Evolutionary conservation across 64 coral and sea anemone genomes (phyloP).

Genomic region (Astreopora myriophthalma): DNA sequence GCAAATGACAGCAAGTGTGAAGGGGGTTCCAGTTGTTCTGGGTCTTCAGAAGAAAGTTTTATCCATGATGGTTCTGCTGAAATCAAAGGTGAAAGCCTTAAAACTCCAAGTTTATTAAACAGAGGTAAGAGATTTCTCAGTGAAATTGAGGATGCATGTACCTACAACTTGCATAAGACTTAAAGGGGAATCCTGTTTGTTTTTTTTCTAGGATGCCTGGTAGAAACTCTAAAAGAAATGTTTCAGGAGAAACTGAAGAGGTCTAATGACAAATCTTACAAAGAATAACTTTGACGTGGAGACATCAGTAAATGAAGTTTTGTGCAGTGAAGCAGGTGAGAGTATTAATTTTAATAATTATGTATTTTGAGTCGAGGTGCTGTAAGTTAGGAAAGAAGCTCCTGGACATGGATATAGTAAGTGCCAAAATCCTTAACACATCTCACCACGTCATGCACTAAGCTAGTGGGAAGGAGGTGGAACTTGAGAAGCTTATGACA

Average conservation of each 20-base stretch:
- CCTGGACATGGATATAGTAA: no score
- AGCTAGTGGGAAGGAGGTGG: no score
- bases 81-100: neutral
- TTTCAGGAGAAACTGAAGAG: neutral
- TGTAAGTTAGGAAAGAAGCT: no score
- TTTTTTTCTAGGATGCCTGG: neutral
- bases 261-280: neutral
- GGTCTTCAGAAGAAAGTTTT: neutral
- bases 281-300: slow-evolving; percentile 3
- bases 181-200: neutral
- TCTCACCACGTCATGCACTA: no score
- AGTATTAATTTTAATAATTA: no score
- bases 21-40: neutral
- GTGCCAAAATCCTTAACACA: no score
- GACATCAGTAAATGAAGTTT: neutral
- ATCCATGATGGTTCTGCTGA: neutral
- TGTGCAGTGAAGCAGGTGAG: neutral
- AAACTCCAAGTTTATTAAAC: neutral
- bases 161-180: neutral
- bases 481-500: no score
- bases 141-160: neutral
- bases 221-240: slow-evolving; percentile 6
- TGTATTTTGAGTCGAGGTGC: no score
- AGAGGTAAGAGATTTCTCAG: neutral
- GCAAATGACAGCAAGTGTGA: neutral